phyloP scores from a whole-genome alignment of 2,888 invertebrate species.

The Temnothorax rugatulus region DNA sequence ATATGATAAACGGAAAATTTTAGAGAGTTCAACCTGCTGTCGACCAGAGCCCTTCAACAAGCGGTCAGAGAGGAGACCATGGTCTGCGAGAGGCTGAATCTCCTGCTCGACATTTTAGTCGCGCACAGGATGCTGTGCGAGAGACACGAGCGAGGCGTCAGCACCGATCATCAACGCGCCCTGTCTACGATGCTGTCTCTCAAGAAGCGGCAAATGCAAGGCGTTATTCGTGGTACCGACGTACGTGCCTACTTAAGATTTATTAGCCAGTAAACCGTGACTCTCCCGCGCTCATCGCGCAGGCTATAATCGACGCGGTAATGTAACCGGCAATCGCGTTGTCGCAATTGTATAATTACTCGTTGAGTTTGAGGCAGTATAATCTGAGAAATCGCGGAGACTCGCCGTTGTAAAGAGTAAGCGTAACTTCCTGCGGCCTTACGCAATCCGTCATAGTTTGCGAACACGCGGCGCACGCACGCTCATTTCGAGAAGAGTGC shows the following conservation, averaged over 20 bases:
- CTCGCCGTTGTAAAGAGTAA: background rate
- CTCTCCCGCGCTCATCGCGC: conserved; percentile 5
- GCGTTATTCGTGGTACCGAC: conserved; percentile 89
- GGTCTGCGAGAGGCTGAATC: conserved; percentile 87
- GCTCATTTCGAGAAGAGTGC: conserved; percentile 22
- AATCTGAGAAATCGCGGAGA: background rate
- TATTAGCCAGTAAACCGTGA: background rate
- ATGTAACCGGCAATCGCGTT: conserved; percentile 38
- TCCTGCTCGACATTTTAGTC: conserved; percentile 87
- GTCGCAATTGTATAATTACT: conserved; percentile 44
- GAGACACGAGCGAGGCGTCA: conserved; percentile 88
- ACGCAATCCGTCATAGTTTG: conserved; percentile 51
- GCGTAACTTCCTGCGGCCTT: conserved; percentile 57
- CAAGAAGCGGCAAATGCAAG: conserved; percentile 89
- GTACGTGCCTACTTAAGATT: conserved; percentile 81
- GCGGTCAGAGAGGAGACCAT: conserved; percentile 87
- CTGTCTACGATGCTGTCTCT: conserved; percentile 89
- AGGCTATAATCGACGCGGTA: background rate
- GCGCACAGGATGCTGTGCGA: conserved; percentile 89
- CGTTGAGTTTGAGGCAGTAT: background rate
- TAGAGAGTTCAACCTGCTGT: conserved; percentile 87
- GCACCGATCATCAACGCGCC: conserved; percentile 89
- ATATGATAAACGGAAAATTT: conserved; percentile 52
- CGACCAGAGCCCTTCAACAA: conserved; percentile 87
- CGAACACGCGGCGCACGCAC: background rate